phyloP scores from a whole-genome alignment of 2,797 vertebrate species.

The Gallirallus australis region DNA sequence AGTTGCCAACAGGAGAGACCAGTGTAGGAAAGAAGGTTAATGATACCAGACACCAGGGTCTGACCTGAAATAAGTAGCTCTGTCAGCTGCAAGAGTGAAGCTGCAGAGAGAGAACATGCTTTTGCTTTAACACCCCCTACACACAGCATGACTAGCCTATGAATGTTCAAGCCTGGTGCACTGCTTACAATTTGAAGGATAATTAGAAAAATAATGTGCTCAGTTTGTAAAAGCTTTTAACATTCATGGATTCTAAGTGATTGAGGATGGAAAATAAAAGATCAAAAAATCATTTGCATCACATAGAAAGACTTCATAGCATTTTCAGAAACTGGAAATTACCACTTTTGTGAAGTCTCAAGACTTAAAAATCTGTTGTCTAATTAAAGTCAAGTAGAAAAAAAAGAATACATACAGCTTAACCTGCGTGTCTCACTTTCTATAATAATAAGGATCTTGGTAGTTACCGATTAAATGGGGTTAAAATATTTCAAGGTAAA shows the following conservation, averaged over 20 bases:
- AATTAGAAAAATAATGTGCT: constrained; percentile 4
- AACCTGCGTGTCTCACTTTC: background rate
- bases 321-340: background rate
- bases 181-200: background rate
- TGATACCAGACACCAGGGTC: constrained; percentile 27
- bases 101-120: background rate
- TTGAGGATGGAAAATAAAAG: background rate
- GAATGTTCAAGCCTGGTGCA: background rate
- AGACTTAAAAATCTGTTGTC: background rate
- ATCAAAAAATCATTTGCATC: background rate
- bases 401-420: background rate
- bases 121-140: constrained; percentile 40
- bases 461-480: background rate
- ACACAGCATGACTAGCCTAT: background rate
- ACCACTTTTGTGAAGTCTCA: background rate
- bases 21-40: background rate
- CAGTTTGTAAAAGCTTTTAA: background rate
- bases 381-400: background rate
- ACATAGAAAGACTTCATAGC: background rate
- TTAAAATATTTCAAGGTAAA: constrained; percentile 19
- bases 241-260: background rate
- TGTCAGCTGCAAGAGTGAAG: constrained; percentile 50
- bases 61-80: constrained; percentile 36
- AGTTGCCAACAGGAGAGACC: background rate
- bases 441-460: background rate